Base-by-base conservation (phyloP, 2,113 vertebrate genomes). In the Cochlearius cochlearius region DNA sequence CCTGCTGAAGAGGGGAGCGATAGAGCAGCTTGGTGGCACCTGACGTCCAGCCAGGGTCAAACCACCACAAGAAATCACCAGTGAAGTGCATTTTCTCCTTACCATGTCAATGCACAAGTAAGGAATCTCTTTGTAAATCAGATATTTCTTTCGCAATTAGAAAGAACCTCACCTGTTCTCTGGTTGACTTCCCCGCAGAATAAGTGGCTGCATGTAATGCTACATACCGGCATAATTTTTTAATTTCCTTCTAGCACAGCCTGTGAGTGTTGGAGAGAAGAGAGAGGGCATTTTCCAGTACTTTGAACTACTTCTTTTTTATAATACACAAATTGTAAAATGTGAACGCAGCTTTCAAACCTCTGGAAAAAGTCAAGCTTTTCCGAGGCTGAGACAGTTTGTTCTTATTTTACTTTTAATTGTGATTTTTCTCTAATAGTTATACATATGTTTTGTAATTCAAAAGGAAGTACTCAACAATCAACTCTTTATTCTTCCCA, bases 81-180 rank as follows among this genome's bases (percentile, higher is more conserved):
- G 2, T 5, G 16, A 76, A 79, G 47, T 59, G 8, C 21, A 63
- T 88, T 94, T 76, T 78, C 68, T 87, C 55, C 55, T 66, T 53
- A 53, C 21, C 11, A 26, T 47, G 59, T 88, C 36, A 41, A 9
- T 12, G 43, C 8, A 23, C 9, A 66, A 36, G 4, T 43, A 36
- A 29, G 39, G 49, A 68, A 92, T 88, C 53, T 97, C 90, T 95
- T 92, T 52, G 27, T 47, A 85, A 92, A 86, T 81, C 67, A 81
- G 47, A 11, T 56, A 58, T 94, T 93, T 49, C n/a, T 81, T 39
- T 10, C 49, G 53, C 72, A 87, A 67, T 90, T 88, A 81, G 67
- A 86, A 90, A 43, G 60, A 56, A 71, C 74, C 67, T 90, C 52
- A 2, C 9, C 4, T 62, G 15, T 86, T 9, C 12, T 58, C 21